Evolutionary conservation across 2,113 vertebrate genomes (phyloP).

Genomic region (Gymnogyps californianus): DNA sequence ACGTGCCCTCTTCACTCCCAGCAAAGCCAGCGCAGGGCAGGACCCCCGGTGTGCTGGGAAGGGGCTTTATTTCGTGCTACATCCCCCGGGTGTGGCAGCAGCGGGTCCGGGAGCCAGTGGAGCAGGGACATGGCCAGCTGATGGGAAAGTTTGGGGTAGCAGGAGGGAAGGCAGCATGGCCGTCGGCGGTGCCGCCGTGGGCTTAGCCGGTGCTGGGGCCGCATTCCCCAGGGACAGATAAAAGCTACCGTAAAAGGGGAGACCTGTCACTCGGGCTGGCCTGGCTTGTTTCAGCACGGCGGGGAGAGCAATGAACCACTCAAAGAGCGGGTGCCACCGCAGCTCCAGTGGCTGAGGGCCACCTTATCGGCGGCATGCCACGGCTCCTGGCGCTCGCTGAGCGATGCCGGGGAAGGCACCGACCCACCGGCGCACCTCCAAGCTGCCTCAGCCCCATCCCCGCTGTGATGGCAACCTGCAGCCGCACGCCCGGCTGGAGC

Average conservation of each 20-base stretch:
- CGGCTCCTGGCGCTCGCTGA: neutral
- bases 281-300: conserved; percentile 30
- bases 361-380: neutral
- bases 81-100: rapidly evolving
- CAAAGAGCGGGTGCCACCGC: neutral
- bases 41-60: neutral
- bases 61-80: neutral
- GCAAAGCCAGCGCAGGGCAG: rapidly evolving
- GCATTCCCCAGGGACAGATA: conserved; percentile 18
- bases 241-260: conserved; percentile 72
- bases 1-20: neutral
- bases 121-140: neutral
- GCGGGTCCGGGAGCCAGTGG: rapidly evolving
- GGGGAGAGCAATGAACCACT: neutral
- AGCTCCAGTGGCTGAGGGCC: neutral
- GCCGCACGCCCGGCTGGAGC: conserved; percentile 64
- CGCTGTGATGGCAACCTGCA: conserved; percentile 73
- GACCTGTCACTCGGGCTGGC: conserved; percentile 47
- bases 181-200: rapidly evolving
- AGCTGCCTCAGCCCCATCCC: neutral
- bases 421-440: neutral
- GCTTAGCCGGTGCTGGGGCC: neutral
- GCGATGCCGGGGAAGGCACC: neutral
- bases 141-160: neutral
- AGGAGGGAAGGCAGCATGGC: neutral